Evolutionary conservation across 2,888 invertebrate species (phyloP).

Genomic region (Pyralis farinalis): DNA sequence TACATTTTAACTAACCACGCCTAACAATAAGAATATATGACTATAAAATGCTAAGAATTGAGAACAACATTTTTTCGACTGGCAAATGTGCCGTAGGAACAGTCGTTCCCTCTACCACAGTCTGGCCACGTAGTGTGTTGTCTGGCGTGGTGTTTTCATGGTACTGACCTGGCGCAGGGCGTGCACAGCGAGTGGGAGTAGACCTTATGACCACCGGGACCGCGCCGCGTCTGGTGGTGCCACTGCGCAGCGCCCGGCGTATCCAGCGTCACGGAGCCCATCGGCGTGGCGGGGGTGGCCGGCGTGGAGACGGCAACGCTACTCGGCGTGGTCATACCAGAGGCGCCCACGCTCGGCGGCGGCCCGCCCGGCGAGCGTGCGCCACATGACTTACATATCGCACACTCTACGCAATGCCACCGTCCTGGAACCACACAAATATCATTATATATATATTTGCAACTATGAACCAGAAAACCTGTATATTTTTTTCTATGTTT

Average conservation of each 20-base stretch:
- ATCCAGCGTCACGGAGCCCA: constrained; percentile 7
- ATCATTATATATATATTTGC: too few species aligned
- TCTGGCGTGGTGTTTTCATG: background rate
- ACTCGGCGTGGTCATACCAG: constrained; percentile 6
- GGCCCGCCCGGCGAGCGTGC: constrained; percentile 73
- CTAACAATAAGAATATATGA: too few species aligned
- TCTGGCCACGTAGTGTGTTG: constrained; percentile 4
- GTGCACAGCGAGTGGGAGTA: constrained; percentile 84
- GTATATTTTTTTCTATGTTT: too few species aligned
- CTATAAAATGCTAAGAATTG: too few species aligned
- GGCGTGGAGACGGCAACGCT: constrained; percentile 13
- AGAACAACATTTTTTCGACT: too few species aligned
- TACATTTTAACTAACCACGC: too few species aligned
- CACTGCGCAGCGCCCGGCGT: constrained; percentile 37
- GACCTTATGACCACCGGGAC: constrained; percentile 71
- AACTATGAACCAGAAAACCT: too few species aligned
- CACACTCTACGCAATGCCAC: constrained; percentile 94
- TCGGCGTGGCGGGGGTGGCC: constrained; percentile 23
- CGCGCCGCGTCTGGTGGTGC: constrained; percentile 75
- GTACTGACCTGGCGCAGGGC: constrained; percentile 83
- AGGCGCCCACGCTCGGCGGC: constrained; percentile 16
- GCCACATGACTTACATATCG: constrained; percentile 84
- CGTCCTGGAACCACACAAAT: constrained; percentile 82
- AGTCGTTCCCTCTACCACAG: too few species aligned
- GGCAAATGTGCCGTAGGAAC: too few species aligned